Evolutionary conservation across 1,140 invertebrate species (phyloP).

Genomic region (Diorhabda elongata): DNA sequence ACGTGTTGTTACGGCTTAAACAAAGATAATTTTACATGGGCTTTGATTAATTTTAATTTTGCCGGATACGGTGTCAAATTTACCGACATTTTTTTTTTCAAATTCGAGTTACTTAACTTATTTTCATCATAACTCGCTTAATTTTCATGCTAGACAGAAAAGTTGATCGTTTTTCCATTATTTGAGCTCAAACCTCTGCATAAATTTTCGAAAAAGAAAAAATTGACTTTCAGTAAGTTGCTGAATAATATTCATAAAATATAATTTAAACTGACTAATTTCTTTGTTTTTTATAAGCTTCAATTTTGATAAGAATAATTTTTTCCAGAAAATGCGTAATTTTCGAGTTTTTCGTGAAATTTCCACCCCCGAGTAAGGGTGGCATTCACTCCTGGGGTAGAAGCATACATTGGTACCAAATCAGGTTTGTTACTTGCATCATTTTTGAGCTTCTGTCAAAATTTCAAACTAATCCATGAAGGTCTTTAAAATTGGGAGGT

Average conservation of each 20-base stretch:
- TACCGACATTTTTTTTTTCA: too few relatives aligned
- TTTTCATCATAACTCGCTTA: too few relatives aligned
- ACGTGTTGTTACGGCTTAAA: too few relatives aligned
- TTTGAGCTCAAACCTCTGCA: too few relatives aligned
- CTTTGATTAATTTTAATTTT: too few relatives aligned
- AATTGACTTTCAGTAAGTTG: background rate
- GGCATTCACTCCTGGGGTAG: background rate
- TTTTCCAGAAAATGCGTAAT: background rate
- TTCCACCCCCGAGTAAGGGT: background rate
- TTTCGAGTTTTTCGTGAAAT: background rate
- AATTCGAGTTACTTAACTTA: too few relatives aligned
- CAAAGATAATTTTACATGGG: too few relatives aligned
- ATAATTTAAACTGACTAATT: too few relatives aligned
- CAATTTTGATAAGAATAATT: background rate
- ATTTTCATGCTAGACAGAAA: too few relatives aligned
- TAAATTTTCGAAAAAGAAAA: background rate
- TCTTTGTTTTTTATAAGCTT: background rate
- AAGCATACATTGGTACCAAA: background rate
- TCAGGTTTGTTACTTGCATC: background rate
- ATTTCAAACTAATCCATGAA: background rate
- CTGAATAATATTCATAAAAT: too few relatives aligned
- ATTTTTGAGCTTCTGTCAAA: background rate
- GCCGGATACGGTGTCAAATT: too few relatives aligned
- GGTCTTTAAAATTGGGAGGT: background rate
- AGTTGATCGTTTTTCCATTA: too few relatives aligned